Evolutionary conservation across 2,113 vertebrate genomes (phyloP).

Genomic region (Stictonetta naevosa): DNA sequence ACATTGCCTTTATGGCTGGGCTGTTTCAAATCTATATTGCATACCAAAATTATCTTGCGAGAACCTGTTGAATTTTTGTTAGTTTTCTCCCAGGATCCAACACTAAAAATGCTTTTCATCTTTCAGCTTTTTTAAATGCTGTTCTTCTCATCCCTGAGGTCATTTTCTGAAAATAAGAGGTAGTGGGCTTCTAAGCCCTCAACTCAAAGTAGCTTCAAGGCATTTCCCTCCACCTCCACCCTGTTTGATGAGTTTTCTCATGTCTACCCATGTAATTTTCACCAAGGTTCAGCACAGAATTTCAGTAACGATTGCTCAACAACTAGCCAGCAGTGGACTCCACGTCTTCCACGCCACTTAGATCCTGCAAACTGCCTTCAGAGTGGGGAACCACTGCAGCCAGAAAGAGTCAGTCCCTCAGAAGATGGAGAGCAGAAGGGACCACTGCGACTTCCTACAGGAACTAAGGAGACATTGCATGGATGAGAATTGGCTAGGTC

Average conservation of each 20-base stretch:
- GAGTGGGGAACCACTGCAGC: background rate
- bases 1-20: background rate
- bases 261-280: background rate
- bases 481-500: background rate
- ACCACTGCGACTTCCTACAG: background rate
- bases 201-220: background rate
- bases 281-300: background rate
- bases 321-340: background rate
- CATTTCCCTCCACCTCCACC: background rate
- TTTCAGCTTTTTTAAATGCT: background rate
- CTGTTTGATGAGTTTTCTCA: background rate
- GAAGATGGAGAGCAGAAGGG: rapidly evolving
- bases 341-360: background rate
- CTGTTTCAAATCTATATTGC: background rate
- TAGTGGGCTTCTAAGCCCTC: background rate
- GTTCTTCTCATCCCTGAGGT: background rate
- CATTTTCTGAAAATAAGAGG: background rate
- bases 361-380: background rate
- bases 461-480: background rate
- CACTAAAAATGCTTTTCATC: background rate
- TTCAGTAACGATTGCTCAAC: background rate
- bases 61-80: background rate
- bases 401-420: background rate
- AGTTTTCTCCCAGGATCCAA: background rate
- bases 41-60: background rate